These are phyloP conservation scores for Dasyprocta punctata DNA, from an alignment of 2,113 vertebrate genomes.

Conservation along the genomic window DNA sequence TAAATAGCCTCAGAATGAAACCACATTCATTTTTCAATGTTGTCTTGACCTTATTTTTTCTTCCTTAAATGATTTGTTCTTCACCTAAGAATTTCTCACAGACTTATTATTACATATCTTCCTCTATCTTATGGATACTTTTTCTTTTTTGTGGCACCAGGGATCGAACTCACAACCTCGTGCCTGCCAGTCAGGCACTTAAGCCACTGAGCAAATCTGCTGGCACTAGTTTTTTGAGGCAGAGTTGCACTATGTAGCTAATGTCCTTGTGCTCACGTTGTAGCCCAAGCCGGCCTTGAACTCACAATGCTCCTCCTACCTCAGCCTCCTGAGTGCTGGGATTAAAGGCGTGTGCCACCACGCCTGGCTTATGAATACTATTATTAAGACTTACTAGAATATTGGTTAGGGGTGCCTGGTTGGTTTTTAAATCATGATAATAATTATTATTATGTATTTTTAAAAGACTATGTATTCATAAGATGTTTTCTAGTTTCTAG, in stretches of 20 bases:
- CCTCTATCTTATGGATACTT: background rate
- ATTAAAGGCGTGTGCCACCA: too few relatives aligned
- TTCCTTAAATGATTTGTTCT: background rate
- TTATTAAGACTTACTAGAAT: background rate
- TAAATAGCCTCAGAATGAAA: constrained; percentile 17
- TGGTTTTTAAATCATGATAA: background rate
- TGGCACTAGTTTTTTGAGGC: too few relatives aligned
- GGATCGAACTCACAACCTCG: too few relatives aligned
- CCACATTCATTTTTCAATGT: background rate
- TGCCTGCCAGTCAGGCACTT: too few relatives aligned
- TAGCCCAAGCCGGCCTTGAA: too few relatives aligned
- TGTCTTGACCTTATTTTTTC: background rate
- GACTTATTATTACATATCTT: constrained; percentile 13
- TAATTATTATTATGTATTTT: background rate
- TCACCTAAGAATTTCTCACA: constrained; percentile 23
- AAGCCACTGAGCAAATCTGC: too few relatives aligned
- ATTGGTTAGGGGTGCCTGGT: background rate
- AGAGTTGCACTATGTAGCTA: too few relatives aligned
- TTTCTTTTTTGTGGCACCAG: too few relatives aligned
- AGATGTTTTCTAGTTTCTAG: background rate
- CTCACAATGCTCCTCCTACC: too few relatives aligned
- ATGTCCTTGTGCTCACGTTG: too few relatives aligned
- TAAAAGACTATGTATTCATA: background rate
- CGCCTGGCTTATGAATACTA: background rate
- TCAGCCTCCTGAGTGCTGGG: too few relatives aligned